These are phyloP conservation scores for Drosophila nasuta DNA, from an alignment of 1,140 invertebrate genomes.

Conservation along the genomic window DNA sequence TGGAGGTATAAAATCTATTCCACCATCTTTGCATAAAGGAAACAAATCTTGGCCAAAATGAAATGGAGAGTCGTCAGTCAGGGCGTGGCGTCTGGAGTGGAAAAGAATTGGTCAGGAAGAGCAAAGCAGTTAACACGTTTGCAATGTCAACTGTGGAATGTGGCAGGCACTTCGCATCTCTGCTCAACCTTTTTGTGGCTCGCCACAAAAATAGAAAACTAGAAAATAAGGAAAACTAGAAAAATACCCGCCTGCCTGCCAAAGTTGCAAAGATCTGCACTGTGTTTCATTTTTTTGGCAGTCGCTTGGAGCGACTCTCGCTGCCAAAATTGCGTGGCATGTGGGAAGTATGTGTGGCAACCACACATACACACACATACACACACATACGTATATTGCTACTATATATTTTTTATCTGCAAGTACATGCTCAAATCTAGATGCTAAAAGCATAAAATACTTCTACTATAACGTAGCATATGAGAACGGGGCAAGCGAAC, in stretches of 20 bases:
- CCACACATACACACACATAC: too few relatives aligned
- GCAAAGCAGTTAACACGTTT: constrained; percentile 7
- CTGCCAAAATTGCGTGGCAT: constrained; percentile 33
- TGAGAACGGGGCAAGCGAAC: constrained; percentile 10
- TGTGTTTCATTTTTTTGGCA: constrained; percentile 17
- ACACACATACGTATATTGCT: not conserved
- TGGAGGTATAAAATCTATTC: too few relatives aligned
- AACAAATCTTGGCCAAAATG: too few relatives aligned
- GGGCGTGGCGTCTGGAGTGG: too few relatives aligned
- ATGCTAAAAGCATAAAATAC: constrained; percentile 41
- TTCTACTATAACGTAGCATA: constrained; percentile 5
- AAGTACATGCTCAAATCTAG: constrained; percentile 77
- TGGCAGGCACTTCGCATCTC: not conserved
- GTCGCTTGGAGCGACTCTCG: constrained; percentile 19
- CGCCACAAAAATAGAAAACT: not conserved
- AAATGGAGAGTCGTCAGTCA: too few relatives aligned
- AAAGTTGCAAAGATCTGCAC: not conserved
- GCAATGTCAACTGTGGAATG: constrained; percentile 10
- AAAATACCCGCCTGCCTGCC: not conserved
- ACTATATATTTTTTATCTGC: constrained; percentile 60
- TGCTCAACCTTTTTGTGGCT: not conserved
- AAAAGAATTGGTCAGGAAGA: not conserved
- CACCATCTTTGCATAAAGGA: too few relatives aligned
- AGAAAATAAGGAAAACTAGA: not conserved
- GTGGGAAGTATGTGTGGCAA: constrained; percentile 27